phyloP scores from a whole-genome alignment of 2,797 vertebrate genomes.

The Notolepis coatsorum region DNA sequence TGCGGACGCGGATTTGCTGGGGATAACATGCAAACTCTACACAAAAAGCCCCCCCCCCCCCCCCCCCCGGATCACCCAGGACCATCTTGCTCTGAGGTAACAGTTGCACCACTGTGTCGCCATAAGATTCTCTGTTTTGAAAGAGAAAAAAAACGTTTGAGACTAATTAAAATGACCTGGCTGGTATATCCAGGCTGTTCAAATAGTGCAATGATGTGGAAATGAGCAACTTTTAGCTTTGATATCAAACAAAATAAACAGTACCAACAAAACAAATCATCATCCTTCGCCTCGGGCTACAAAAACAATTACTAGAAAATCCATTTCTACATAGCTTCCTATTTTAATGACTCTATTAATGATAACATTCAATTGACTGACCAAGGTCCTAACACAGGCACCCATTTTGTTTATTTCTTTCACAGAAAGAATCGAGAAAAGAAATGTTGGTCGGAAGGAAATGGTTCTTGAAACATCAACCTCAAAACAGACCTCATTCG shows the following conservation, averaged over 20 bases:
- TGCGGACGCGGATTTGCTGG: too few relatives aligned
- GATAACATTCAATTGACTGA: slow-evolving; percentile 69
- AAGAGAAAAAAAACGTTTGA: slow-evolving; percentile 28
- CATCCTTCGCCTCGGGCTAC: slow-evolving; percentile 67
- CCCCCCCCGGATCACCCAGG: not conserved
- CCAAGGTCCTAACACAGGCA: slow-evolving; percentile 40
- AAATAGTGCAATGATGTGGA: slow-evolving; percentile 63
- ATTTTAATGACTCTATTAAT: slow-evolving; percentile 81
- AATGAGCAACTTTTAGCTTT: slow-evolving; percentile 62
- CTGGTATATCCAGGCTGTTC: slow-evolving; percentile 43
- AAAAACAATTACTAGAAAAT: slow-evolving; percentile 84
- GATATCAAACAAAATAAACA: slow-evolving; percentile 73
- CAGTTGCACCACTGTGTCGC: not conserved
- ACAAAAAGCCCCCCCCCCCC: not conserved
- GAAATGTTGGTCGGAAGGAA: slow-evolving; percentile 21
- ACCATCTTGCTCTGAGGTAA: not conserved
- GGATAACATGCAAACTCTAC: too few relatives aligned
- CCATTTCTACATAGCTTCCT: slow-evolving; percentile 76
- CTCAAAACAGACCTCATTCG: slow-evolving; percentile 32
- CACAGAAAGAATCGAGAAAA: slow-evolving; percentile 26
- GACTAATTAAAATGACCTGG: slow-evolving; percentile 61
- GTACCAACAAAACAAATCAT: slow-evolving; percentile 65
- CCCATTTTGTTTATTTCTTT: too few relatives aligned
- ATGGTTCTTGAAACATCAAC: slow-evolving; percentile 33
- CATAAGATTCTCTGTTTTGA: not conserved